These are phyloP conservation scores for Drosophila nannoptera DNA, from an alignment of 1,140 invertebrate genomes.

Conservation along the genomic window DNA sequence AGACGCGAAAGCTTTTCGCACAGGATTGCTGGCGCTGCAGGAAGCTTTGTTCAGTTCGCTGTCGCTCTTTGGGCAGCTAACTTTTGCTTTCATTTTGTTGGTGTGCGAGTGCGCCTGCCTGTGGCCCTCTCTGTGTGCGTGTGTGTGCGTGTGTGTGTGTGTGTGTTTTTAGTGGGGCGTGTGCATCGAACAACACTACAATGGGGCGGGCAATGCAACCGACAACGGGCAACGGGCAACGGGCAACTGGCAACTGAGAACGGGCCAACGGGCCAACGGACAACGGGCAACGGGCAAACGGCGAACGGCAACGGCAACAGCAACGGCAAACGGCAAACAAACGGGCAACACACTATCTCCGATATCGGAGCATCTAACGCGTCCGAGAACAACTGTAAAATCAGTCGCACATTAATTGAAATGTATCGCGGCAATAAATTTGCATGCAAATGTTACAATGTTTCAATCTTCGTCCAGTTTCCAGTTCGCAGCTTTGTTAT, in stretches of 20 bases:
- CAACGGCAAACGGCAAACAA: constrained; percentile 4
- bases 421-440: constrained; percentile 45
- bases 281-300: background rate
- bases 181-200: constrained; percentile 25
- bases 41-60: constrained; percentile 72
- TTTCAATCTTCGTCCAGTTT: constrained; percentile 27
- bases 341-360: constrained; percentile 8
- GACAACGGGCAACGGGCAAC: constrained; percentile 14
- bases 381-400: constrained; percentile 46
- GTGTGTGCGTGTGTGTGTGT: constrained; percentile 14
- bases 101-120: constrained; percentile 30
- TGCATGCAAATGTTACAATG: constrained; percentile 41
- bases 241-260: background rate
- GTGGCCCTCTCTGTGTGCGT: background rate
- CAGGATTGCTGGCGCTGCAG: constrained; percentile 45
- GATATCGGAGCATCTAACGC: constrained; percentile 31
- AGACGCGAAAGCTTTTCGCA: constrained; percentile 47
- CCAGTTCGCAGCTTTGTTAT: constrained; percentile 41
- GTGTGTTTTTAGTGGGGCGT: constrained; percentile 34
- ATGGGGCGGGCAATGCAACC: constrained; percentile 31
- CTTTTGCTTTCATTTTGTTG: constrained; percentile 65
- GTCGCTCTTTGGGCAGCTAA: constrained; percentile 65
- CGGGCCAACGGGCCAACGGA: background rate
- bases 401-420: constrained; percentile 51
- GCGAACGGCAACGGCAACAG: background rate